Evolutionary conservation across 2,888 invertebrate species (phyloP), one percentile per base, ranked within the genome.

Genomic region (Cerastis rubricosa): DNA sequence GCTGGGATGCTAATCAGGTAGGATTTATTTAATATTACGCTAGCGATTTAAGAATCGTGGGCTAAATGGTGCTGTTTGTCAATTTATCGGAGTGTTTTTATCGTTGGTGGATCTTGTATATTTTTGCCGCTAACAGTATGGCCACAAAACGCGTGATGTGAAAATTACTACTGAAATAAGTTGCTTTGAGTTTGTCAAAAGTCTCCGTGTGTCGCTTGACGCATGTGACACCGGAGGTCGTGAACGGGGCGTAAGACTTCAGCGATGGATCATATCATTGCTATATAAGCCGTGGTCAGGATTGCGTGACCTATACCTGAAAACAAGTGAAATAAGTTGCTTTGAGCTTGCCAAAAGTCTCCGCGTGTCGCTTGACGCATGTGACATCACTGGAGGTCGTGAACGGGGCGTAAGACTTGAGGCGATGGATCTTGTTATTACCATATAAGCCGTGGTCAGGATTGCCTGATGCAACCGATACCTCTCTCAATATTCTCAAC

Each of bases 1-100:
- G 75, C 40, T 29, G 29, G 76, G 85, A 84, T 86, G 76, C 76
- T 84, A 84, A 85, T 86, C 77, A 61, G 75, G 40, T 40, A 57
- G 29, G 22, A 71, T 77, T 84, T 86, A 86, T 85, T 76, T 72
- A 78, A 82, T 76, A 80, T 84, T 69, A 1, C 22, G 22, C 40
- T n/a, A 12, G 54, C 17, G 76, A 83, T 85, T 73, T 71, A 80
- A 75, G 74, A 68, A 73, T 47, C 70, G 71, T 67, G 54, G 65
- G 35, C 0, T 35, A n/a, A 63, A 71, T 61, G 45, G 54, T 63
- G 54, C 9, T 47, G 47, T 49, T 79, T 71, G 40, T 79, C 54
- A 17, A 57, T 63, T 75, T 79, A 74, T 73, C 8, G 6, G 12
- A 19, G 11, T 49, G 29, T 45, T 22, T 45, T 35, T 68, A 57